Base-by-base conservation (phyloP, 2,888 invertebrate species). In the Tenthredo notha region DNA sequence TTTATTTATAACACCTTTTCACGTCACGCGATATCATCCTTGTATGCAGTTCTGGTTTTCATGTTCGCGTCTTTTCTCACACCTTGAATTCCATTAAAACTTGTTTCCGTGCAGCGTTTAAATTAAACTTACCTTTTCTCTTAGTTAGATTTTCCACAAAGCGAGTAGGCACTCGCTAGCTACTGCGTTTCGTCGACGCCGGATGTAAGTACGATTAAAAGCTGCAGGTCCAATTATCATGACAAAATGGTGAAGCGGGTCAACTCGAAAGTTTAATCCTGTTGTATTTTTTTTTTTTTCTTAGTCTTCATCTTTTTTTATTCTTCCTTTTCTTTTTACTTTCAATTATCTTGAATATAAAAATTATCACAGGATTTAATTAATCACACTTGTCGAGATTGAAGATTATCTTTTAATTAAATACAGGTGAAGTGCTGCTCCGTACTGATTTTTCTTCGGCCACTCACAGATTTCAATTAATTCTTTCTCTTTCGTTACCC, bases 31-130 rank as follows among this genome's bases (percentile, higher is more conserved):
- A 25, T 25, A 12, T 15, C 25, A n/a, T 25, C 6, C 29, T 47
- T 50, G 21, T 75, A 10, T 43, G 40, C 75, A 75, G 25, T 47
- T 18, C 47, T 21, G 25, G 21, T 75, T 47, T 18, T 5, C 47
- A 3, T 15, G 15, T 50, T 47, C 10, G 40, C 75, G 47, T 21
- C 47, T 75, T 29, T 75, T 75, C 47, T 15, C 47, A 75, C 47
- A 47, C 75, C 29, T 43, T 47, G 47, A 21, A 75, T 75, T 75
- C 37, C 43, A 75, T 75, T 75, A 75, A 75, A 75, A 75, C 75
- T 75, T 75, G 47, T 75, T 50, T 47, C 47, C 29, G 43, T 75
- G 29, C 25, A 9, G 21, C 75, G 43, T 21, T 75, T 33, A 33
- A 75, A 75, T 75, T 47, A 75, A 75, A 75, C 75, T 75, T 47